These are phyloP conservation scores for Phlogophora meticulosa DNA, from an alignment of 2,888 invertebrate genomes.

Conservation along the genomic window DNA sequence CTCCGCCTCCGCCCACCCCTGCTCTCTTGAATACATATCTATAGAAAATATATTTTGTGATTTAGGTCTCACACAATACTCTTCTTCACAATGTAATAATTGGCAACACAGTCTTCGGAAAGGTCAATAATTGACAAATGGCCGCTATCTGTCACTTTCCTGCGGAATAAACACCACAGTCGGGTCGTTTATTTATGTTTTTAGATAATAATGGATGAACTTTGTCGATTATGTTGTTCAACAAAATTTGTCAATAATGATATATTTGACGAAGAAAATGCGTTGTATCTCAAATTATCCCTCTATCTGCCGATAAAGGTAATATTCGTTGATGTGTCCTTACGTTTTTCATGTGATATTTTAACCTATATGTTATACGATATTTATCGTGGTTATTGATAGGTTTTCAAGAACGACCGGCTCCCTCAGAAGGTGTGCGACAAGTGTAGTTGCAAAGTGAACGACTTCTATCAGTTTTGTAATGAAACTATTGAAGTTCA, in stretches of 20 bases:
- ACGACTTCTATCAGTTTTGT: slow-evolving; percentile 94
- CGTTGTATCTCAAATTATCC: slow-evolving; percentile 93
- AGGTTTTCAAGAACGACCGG: slow-evolving; percentile 93
- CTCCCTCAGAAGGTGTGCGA: slow-evolving; percentile 94
- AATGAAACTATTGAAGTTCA: slow-evolving; percentile 93
- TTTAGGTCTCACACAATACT: slow-evolving; percentile 82
- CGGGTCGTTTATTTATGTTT: slow-evolving; percentile 66
- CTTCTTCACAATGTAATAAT: slow-evolving; percentile 17
- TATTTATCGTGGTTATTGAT: slow-evolving; percentile 67
- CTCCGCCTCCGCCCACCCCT: slow-evolving; percentile 78
- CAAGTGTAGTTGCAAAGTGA: slow-evolving; percentile 93
- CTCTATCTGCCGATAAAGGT: slow-evolving; percentile 95
- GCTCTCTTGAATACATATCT: slow-evolving; percentile 68
- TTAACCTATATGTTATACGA: slow-evolving; percentile 64
- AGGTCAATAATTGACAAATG: slow-evolving; percentile 87
- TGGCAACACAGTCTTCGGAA: slow-evolving; percentile 79
- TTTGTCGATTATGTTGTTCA: slow-evolving; percentile 88
- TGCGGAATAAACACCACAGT: slow-evolving; percentile 77
- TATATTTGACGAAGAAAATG: slow-evolving; percentile 93
- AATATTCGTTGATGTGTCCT: slow-evolving; percentile 63
- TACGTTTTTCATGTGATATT: slow-evolving; percentile 58
- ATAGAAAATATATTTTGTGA: slow-evolving; percentile 51
- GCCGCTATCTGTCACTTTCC: slow-evolving; percentile 82
- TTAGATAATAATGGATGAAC: slow-evolving; percentile 82
- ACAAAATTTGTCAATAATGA: slow-evolving; percentile 92